Conservation (phyloP, 2,113 vertebrate genomes). For the Oenanthe oenanthe region DNA sequence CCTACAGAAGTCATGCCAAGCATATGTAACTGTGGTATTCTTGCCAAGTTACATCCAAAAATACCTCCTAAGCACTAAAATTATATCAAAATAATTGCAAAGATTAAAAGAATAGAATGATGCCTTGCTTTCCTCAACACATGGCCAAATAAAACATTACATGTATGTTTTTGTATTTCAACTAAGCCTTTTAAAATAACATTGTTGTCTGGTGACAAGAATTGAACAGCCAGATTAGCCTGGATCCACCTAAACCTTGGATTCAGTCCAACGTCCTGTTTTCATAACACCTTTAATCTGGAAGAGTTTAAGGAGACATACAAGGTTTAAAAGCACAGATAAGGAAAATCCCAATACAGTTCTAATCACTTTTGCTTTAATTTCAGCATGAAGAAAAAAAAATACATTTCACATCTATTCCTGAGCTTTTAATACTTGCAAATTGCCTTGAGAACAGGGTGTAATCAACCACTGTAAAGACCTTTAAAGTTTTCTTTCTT, state of each 20-base stretch:
- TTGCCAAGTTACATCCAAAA: not conserved
- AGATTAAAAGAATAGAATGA: not conserved
- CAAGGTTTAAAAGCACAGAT: slow-evolving; percentile 15
- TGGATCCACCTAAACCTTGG: slow-evolving; percentile 59
- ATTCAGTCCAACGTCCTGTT: slow-evolving; percentile 49
- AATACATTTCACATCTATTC: not conserved
- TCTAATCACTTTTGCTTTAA: slow-evolving; percentile 22
- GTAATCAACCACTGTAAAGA: not conserved
- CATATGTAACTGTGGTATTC: not conserved
- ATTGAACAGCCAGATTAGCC: slow-evolving; percentile 49
- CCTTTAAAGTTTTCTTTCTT: not conserved
- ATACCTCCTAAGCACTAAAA: not conserved
- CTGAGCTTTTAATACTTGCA: not conserved
- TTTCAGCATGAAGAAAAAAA: not conserved
- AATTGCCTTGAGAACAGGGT: not conserved
- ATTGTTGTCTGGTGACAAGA: slow-evolving; percentile 19
- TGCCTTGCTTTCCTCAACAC: not conserved
- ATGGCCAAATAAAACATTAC: not conserved
- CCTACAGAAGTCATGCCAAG: not conserved
- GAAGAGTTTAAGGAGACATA: slow-evolving; percentile 23
- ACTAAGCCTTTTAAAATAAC: slow-evolving; percentile 48
- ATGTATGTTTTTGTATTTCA: not conserved
- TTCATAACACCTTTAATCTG: slow-evolving; percentile 56
- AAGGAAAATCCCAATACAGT: not conserved
- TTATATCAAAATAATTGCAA: not conserved